phyloP scores from a whole-genome alignment of 2,888 invertebrate species.

The Campoplex capitator region DNA sequence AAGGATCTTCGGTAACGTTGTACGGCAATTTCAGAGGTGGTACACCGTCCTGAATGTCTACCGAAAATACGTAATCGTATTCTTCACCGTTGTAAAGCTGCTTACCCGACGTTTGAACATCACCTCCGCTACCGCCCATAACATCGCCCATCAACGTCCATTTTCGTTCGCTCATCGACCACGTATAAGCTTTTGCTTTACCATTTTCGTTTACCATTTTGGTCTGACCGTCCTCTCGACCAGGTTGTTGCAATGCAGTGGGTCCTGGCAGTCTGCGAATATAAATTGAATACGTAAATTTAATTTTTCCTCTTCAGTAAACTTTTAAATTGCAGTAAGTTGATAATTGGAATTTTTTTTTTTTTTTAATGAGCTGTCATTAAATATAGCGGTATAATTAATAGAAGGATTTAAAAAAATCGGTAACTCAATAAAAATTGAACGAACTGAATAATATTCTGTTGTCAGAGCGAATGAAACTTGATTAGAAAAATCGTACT shows the following conservation, averaged over 20 bases:
- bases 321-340: background rate
- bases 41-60: conserved; percentile 96
- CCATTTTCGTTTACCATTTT: conserved; percentile 92
- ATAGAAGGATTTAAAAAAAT: background rate
- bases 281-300: background rate
- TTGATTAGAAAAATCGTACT: conserved; percentile 86
- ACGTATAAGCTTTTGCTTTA: conserved; percentile 92
- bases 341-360: background rate
- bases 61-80: conserved; percentile 97
- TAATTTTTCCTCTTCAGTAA: background rate
- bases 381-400: background rate
- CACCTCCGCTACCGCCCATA: conserved; percentile 90
- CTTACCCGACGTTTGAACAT: conserved; percentile 89
- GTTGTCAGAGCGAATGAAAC: background rate
- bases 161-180: conserved; percentile 88
- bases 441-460: background rate
- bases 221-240: conserved; percentile 93
- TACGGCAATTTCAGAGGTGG: conserved; percentile 96
- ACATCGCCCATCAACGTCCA: conserved; percentile 97
- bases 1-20: conserved; percentile 96
- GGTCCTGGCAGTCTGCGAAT: conserved; percentile 91
- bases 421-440: background rate
- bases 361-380: background rate
- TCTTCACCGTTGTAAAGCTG: conserved; percentile 94
- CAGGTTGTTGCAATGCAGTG: conserved; percentile 91